Evolutionary conservation across 2,797 vertebrate genomes (phyloP), one percentile per base, ranked within the genome.

Genomic region (Arnoldichthys spilopterus): DNA sequence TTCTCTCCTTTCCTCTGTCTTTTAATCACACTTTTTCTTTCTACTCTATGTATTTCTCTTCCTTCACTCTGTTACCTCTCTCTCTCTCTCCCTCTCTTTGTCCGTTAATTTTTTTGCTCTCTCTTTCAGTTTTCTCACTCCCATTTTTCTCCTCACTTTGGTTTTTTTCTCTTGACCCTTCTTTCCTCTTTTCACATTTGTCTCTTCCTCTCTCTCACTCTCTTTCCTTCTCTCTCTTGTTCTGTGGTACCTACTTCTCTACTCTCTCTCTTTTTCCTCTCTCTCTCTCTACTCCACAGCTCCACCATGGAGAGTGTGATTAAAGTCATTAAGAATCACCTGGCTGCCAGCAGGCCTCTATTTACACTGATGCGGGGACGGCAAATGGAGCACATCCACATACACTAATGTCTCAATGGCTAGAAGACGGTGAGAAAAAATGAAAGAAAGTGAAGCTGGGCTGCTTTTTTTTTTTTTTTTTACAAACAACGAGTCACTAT

Each of bases 241-340:
- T 13, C 30, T 58, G 22, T 12, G 1, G 11, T 7, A 4, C 54
- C 0, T 28, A 8, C 53, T 56, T 7, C 9, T 24, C n/a, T 56
- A 6, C 5, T 7, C 20, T 53, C 20, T 53, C 51, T 53, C 51
- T 53, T 3, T 49, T 4, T 49, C n/a, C 13, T 61, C 28, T 61
- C 5, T 61, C 58, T 61, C 28, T 61, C 28, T 61, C 28, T 30
- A 4, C 54, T 28, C 24, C 59, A 32, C 6, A 58, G 28, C 59
- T 28, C 59, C 82, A 79, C 82, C 75, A 85, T 40, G 26, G 78
- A 84, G 83, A 74, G 63, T 71, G 77, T 87, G 84, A 87, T 87
- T 85, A 87, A 87, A 87, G 84, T 86, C 83, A 84, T 74, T 84
- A 78, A 76, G 79, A 83, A 74, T 83, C 86, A 87, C 86, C 81